Conservation (phyloP, 23 tunicate genomes). For the Aplidium turbinatum region DNA sequence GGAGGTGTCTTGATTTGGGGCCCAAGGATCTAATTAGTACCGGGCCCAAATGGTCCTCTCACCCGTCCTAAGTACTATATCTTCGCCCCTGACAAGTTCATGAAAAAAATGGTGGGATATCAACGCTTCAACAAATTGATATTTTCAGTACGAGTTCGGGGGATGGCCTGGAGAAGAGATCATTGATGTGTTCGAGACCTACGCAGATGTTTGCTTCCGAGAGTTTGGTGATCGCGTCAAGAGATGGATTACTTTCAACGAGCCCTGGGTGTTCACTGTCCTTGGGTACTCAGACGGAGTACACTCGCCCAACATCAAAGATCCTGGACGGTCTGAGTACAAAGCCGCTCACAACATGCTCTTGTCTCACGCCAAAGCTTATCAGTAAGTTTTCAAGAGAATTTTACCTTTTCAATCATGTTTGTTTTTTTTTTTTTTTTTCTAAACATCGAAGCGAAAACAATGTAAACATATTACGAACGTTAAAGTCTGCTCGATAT, state of each 20-base stretch:
- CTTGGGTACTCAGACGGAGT: slow-evolving; percentile 74
- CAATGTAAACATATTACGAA: too few relatives aligned
- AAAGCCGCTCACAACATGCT: slow-evolving; percentile 56
- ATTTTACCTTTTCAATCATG: too few relatives aligned
- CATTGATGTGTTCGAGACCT: slow-evolving; percentile 51
- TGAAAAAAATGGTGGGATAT: neutral
- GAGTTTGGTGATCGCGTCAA: slow-evolving; percentile 85
- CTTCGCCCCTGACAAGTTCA: too few relatives aligned
- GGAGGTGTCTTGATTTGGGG: too few relatives aligned
- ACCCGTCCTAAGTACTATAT: too few relatives aligned
- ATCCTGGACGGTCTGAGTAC: slow-evolving; percentile 72
- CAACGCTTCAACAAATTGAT: neutral
- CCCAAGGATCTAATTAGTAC: too few relatives aligned
- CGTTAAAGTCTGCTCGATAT: too few relatives aligned
- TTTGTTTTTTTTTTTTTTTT: too few relatives aligned
- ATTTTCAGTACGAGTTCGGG: slow-evolving; percentile 67
- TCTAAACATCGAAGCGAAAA: too few relatives aligned
- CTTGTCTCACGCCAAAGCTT: slow-evolving; percentile 73
- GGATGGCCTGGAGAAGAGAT: slow-evolving; percentile 71
- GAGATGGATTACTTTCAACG: slow-evolving; percentile 93
- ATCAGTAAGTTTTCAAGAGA: slow-evolving; percentile 41
- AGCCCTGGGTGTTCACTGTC: slow-evolving; percentile 92
- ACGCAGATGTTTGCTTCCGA: slow-evolving; percentile 67
- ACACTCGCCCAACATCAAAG: slow-evolving; percentile 77
- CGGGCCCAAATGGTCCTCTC: too few relatives aligned